Evolutionary conservation across 2,888 invertebrate species (phyloP).

Genomic region (Actias luna): DNA sequence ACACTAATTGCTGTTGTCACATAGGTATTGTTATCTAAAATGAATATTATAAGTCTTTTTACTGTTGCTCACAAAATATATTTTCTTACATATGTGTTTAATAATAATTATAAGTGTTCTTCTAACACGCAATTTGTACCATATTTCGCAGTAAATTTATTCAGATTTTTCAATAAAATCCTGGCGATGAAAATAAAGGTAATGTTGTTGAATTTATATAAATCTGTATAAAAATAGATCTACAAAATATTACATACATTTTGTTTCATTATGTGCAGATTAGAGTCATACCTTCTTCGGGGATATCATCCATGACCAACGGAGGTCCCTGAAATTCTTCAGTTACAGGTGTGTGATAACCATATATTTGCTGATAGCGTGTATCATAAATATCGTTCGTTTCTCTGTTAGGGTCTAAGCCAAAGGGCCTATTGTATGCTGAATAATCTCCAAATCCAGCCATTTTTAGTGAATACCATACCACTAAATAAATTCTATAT

Average conservation of each 20-base stretch:
- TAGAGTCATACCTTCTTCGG: conserved; percentile 64
- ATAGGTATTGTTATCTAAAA: conserved; percentile 81
- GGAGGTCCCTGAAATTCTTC: conserved; percentile 78
- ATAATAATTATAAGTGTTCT: neutral
- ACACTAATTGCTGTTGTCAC: conserved; percentile 91
- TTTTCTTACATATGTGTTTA: neutral
- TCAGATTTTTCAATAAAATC: neutral
- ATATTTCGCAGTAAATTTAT: neutral
- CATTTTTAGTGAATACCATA: conserved; percentile 42
- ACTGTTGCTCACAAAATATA: neutral
- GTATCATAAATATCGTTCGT: conserved; percentile 73
- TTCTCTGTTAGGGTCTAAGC: conserved; percentile 71
- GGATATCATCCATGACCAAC: conserved; percentile 69
- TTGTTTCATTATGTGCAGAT: neutral
- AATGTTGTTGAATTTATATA: neutral
- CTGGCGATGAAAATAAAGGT: neutral
- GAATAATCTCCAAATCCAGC: conserved; percentile 75
- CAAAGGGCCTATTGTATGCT: conserved; percentile 70
- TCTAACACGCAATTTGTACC: neutral
- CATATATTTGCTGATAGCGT: conserved; percentile 76
- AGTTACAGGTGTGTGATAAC: conserved; percentile 72
- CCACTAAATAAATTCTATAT: conserved; percentile 5
- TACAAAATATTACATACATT: neutral
- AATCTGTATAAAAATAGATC: neutral
- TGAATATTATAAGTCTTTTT: neutral